Percentiles rank a stretch among this genome's conserved stretches.
phyloP scores from a whole-genome alignment of 2,888 invertebrate species.

The Isotomurus palustris region DNA sequence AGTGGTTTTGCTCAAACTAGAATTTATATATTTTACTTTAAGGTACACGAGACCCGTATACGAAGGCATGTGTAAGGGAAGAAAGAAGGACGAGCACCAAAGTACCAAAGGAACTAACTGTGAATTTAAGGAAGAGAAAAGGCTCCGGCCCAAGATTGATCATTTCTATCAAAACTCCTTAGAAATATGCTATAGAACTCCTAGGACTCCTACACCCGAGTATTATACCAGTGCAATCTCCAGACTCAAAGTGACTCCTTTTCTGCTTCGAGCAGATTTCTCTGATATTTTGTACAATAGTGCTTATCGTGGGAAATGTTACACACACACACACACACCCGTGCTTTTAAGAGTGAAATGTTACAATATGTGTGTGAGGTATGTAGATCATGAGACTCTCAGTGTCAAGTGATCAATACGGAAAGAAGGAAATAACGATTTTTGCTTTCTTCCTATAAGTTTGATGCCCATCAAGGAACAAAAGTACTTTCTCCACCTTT shows the following conservation, averaged over 20 bases:
- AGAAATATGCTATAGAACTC: not conserved
- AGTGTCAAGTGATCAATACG: conserved; percentile 16
- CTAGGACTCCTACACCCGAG: not conserved
- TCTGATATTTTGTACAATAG: not conserved
- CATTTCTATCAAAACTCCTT: conserved; percentile 17
- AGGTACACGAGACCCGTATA: too few species aligned
- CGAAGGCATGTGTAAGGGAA: too few species aligned
- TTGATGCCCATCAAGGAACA: conserved; percentile 28
- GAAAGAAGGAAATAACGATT: conserved; percentile 20
- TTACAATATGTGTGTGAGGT: not conserved
- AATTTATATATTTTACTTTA: too few species aligned
- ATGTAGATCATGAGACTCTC: not conserved
- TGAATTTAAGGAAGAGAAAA: too few species aligned
- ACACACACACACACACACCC: not conserved
- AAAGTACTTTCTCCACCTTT: conserved; percentile 4
- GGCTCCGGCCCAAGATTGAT: conserved; percentile 27
- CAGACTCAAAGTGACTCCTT: not conserved
- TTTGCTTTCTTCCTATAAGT: conserved; percentile 25
- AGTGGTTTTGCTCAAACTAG: too few species aligned
- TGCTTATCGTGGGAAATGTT: conserved; percentile 4
- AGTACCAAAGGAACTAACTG: too few species aligned
- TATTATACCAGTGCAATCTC: too few species aligned
- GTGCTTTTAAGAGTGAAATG: not conserved
- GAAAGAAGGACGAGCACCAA: too few species aligned
- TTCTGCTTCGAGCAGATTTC: not conserved